Conservation (phyloP, 2,113 vertebrate genomes). For the Synodontis membranacea region DNA sequence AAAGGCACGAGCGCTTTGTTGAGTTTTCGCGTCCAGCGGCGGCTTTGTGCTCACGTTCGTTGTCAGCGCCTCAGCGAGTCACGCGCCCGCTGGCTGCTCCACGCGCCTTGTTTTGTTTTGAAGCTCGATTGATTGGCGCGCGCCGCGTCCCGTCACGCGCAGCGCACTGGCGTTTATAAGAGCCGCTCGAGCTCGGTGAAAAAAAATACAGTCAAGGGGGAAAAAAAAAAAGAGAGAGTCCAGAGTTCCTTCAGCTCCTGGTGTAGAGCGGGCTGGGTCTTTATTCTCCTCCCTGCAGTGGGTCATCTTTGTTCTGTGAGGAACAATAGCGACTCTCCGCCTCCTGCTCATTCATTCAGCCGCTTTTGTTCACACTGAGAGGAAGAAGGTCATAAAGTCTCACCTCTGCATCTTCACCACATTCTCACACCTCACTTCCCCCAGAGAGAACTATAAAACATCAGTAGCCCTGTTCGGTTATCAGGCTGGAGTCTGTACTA, state of each 20-base stretch:
- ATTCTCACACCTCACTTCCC: background rate
- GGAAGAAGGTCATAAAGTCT: conserved; percentile 30
- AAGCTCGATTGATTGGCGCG: background rate
- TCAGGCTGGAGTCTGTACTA: background rate
- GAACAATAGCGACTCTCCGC: conserved; percentile 70
- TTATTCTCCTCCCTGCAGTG: background rate
- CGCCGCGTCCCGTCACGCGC: background rate
- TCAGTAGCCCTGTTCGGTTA: background rate
- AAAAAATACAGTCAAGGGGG: too few relatives aligned
- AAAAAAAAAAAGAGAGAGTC: background rate
- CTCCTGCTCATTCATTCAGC: conserved; percentile 48
- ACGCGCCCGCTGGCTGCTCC: background rate
- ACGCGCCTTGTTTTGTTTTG: conserved; percentile 20
- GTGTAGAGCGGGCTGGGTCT: background rate
- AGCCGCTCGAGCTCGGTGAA: too few relatives aligned
- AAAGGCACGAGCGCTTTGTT: too few relatives aligned
- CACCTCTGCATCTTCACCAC: background rate
- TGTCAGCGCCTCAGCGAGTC: background rate
- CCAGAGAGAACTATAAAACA: background rate
- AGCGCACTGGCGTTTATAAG: background rate
- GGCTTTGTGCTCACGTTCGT: background rate
- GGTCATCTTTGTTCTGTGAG: conserved; percentile 73
- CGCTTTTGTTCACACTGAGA: conserved; percentile 56
- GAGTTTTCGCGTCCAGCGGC: background rate
- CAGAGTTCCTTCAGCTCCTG: background rate